These are phyloP conservation scores for Dendrocincla fuliginosa DNA, from an alignment of 2,797 vertebrate genomes.

Conservation along the genomic window DNA sequence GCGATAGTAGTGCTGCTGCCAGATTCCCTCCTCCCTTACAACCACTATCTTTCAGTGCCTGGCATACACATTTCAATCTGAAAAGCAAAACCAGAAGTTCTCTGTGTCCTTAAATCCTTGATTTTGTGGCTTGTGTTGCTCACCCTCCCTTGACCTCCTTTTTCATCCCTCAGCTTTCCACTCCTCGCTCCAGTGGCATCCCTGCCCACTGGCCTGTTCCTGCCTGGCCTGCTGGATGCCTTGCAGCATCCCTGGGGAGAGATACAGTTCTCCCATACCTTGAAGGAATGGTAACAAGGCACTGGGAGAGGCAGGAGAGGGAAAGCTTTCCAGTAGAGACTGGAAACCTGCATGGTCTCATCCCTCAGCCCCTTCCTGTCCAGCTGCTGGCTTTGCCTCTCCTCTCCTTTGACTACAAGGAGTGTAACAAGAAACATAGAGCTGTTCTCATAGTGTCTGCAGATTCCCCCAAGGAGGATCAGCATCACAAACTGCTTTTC, in stretches of 20 bases:
- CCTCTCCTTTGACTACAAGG: not conserved
- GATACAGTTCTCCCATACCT: rapidly evolving
- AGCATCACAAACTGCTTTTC: not conserved
- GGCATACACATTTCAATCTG: not conserved
- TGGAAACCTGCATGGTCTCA: not conserved
- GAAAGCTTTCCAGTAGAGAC: rapidly evolving
- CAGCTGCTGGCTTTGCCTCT: not conserved
- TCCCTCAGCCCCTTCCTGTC: not conserved
- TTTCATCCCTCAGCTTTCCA: too few relatives aligned
- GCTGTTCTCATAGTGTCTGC: not conserved
- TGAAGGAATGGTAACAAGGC: rapidly evolving
- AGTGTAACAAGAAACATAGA: rapidly evolving
- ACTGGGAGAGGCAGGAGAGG: not conserved
- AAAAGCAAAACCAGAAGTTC: not conserved
- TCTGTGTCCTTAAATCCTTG: not conserved
- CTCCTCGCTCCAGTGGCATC: rapidly evolving
- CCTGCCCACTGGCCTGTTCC: not conserved
- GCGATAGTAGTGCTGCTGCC: not conserved
- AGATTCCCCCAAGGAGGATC: not conserved
- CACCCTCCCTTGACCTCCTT: not conserved
- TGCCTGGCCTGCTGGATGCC: not conserved
- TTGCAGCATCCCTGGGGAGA: not conserved
- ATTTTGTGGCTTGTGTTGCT: not conserved
- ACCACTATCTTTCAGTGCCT: not conserved
- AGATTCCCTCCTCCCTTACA: not conserved